Evolutionary conservation across 2,888 invertebrate species (phyloP).

Genomic region (Drosophila rellima): DNA sequence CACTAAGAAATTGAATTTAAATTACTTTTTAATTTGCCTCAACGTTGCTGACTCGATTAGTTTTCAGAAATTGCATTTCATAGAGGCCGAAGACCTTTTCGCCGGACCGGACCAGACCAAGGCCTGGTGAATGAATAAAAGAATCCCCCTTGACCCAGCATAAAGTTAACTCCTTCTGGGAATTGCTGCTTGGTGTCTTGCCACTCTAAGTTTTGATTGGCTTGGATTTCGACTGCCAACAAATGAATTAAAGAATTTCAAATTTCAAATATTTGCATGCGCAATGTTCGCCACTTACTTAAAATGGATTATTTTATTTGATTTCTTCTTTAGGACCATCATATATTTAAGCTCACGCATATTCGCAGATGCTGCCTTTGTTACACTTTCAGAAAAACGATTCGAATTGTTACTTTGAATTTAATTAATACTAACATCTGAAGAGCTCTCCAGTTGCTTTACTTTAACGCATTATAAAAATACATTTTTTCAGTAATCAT

Average conservation of each 20-base stretch:
- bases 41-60: conserved; percentile 55
- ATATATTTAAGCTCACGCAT: neutral
- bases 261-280: conserved; percentile 10
- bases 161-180: neutral
- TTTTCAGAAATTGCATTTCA: conserved; percentile 55
- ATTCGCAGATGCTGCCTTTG: neutral
- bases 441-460: too few species aligned
- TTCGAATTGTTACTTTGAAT: neutral
- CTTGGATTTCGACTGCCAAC: neutral
- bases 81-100: conserved; percentile 34
- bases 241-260: conserved; percentile 4
- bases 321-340: neutral
- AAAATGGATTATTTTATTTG: conserved; percentile 10
- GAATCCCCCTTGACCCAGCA: too few species aligned
- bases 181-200: neutral
- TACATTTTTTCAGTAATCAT: too few species aligned
- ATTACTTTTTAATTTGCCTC: conserved; percentile 72
- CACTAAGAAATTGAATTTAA: conserved; percentile 76
- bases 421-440: neutral
- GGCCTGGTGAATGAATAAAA: neutral
- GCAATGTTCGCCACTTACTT: conserved; percentile 15
- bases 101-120: neutral
- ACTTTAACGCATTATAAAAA: too few species aligned
- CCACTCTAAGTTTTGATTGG: neutral
- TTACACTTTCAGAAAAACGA: neutral